phyloP scores from a whole-genome alignment of 2,888 invertebrate species.

The Cantharis rustica region DNA sequence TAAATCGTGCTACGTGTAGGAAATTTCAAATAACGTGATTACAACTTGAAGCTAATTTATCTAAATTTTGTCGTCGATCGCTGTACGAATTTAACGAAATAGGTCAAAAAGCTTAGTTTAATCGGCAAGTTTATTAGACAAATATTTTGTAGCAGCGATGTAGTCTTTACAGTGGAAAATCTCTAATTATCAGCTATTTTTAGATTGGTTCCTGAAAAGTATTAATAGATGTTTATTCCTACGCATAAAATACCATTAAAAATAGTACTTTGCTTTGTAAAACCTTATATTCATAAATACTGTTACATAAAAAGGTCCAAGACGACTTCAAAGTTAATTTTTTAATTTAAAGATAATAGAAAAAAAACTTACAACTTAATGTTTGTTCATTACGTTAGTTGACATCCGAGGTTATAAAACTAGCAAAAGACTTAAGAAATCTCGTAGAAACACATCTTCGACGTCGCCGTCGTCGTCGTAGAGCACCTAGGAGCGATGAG shows the following conservation, averaged over 20 bases:
- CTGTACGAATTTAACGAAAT: slow-evolving; percentile 27
- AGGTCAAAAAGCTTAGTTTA: slow-evolving; percentile 34
- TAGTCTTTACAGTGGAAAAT: slow-evolving; percentile 25
- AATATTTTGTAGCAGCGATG: slow-evolving; percentile 13
- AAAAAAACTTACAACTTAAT: slow-evolving; percentile 11
- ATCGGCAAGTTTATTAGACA: slow-evolving; percentile 26
- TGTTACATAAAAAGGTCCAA: slow-evolving; percentile 1
- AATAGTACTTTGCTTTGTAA: slow-evolving; percentile 19
- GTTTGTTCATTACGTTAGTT: slow-evolving; percentile 22
- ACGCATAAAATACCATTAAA: slow-evolving; percentile 29
- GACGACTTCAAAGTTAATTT: neutral
- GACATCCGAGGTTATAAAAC: slow-evolving; percentile 24
- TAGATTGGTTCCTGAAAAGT: slow-evolving; percentile 37
- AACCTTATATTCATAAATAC: neutral
- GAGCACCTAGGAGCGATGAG: slow-evolving; percentile 41
- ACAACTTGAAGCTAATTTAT: neutral
- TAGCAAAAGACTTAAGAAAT: slow-evolving; percentile 12
- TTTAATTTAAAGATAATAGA: neutral
- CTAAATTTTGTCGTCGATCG: neutral
- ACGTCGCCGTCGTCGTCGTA: slow-evolving; percentile 26
- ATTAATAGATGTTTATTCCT: slow-evolving; percentile 39
- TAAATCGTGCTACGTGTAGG: neutral
- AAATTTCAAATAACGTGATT: neutral
- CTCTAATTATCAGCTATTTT: slow-evolving; percentile 40
- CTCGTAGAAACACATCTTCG: slow-evolving; percentile 33